These are phyloP conservation scores for Orycteropus afer DNA, from an alignment of 2,113 vertebrate genomes.

Conservation along the genomic window DNA sequence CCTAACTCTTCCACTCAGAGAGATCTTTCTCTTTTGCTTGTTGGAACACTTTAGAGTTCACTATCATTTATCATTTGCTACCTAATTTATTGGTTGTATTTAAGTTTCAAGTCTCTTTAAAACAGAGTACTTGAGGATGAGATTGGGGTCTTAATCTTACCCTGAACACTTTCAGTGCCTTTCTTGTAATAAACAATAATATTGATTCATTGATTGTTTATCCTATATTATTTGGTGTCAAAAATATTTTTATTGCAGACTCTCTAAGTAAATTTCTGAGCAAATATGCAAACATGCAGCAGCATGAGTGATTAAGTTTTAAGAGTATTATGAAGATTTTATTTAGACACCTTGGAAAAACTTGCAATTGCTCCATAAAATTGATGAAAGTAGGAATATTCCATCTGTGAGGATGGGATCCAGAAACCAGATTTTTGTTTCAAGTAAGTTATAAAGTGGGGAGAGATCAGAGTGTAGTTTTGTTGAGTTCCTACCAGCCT, in stretches of 20 bases:
- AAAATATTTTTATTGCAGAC: neutral
- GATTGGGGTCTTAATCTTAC: neutral
- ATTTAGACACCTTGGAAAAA: neutral
- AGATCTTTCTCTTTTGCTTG: neutral
- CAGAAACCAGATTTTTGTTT: neutral
- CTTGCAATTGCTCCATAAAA: neutral
- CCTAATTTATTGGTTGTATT: neutral
- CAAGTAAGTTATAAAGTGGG: neutral
- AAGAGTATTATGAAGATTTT: neutral
- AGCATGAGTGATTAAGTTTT: neutral
- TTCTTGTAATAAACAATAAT: neutral
- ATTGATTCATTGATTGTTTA: neutral
- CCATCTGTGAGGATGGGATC: neutral
- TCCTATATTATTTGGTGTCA: neutral
- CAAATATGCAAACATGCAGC: neutral
- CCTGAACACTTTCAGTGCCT: neutral
- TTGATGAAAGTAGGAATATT: neutral
- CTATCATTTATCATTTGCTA: neutral
- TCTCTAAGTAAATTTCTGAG: slow-evolving; percentile 24
- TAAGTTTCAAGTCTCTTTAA: neutral
- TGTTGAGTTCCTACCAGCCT: neutral
- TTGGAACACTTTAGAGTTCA: neutral
- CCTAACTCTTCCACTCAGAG: neutral
- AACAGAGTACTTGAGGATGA: neutral
- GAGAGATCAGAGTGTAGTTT: neutral